These are phyloP conservation scores for Mellilla xanthometata DNA, from an alignment of 2,888 invertebrate genomes.

Conservation along the genomic window DNA sequence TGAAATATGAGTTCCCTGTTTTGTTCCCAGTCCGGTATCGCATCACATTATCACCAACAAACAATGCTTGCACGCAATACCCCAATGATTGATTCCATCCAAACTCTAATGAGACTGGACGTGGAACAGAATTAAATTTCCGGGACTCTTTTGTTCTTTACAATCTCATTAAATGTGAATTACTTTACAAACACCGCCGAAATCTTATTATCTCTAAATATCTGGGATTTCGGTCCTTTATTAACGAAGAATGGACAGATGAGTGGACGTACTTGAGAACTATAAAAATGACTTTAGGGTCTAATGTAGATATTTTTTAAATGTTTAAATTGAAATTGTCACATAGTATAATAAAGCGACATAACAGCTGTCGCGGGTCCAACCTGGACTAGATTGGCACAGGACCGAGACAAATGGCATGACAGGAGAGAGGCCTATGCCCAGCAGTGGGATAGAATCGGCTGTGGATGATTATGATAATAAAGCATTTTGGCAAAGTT, in stretches of 20 bases:
- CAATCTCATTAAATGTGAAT: conserved; percentile 64
- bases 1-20: not conserved
- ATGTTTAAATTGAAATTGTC: too few species aligned
- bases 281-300: not conserved
- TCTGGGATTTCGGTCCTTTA: conserved; percentile 46
- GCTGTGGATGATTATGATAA: too few species aligned
- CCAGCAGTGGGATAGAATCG: too few species aligned
- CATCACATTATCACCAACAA: conserved; percentile 22
- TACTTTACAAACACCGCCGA: conserved; percentile 54
- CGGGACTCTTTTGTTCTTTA: conserved; percentile 63
- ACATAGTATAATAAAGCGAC: too few species aligned
- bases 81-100: conserved; percentile 50
- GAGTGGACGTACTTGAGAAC: conserved; percentile 12
- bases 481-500: too few species aligned
- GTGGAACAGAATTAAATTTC: conserved; percentile 56
- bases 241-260: conserved; percentile 44
- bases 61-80: conserved; percentile 30
- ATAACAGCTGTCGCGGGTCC: too few species aligned
- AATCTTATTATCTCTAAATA: conserved; percentile 56
- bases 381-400: too few species aligned
- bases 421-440: too few species aligned
- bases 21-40: not conserved
- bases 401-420: too few species aligned
- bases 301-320: too few species aligned
- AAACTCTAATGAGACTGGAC: conserved; percentile 55